Conservation (phyloP, 1,140 invertebrate species). For the Drosophila ironensis region DNA sequence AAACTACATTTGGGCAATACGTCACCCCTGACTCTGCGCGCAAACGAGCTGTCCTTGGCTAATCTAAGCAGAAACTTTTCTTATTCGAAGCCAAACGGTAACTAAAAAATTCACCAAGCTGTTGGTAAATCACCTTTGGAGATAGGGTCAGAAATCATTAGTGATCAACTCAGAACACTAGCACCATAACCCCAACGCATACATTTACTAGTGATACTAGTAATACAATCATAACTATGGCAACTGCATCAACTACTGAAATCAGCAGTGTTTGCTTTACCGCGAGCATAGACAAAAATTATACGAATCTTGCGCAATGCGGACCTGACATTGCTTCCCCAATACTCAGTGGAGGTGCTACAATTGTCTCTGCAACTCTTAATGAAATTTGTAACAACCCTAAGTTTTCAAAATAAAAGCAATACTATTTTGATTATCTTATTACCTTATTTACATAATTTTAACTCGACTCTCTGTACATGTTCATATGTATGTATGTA, state of each 20-base stretch:
- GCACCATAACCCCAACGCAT: not conserved
- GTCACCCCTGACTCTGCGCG: no score
- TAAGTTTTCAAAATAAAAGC: no score
- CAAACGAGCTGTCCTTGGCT: no score
- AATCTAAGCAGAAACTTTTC: no score
- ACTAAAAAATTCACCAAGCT: no score
- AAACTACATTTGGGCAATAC: no score
- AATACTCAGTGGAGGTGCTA: not conserved
- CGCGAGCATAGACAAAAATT: not conserved
- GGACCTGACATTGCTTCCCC: not conserved
- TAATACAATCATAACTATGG: not conserved
- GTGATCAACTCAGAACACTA: not conserved
- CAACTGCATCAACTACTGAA: conserved; percentile 1
- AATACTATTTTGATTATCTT: no score
- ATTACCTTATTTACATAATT: no score
- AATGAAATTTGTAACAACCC: no score
- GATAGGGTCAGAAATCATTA: not conserved
- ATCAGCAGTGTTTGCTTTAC: conserved; percentile 3
- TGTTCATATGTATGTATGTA: no score
- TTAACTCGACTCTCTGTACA: no score
- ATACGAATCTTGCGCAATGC: not conserved
- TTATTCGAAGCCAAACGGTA: no score
- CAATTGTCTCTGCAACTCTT: not conserved
- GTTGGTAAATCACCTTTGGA: not conserved
- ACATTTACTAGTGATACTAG: not conserved